Conservation (phyloP, 2,888 invertebrate genomes). For the Nephrocerus scutellatus region DNA sequence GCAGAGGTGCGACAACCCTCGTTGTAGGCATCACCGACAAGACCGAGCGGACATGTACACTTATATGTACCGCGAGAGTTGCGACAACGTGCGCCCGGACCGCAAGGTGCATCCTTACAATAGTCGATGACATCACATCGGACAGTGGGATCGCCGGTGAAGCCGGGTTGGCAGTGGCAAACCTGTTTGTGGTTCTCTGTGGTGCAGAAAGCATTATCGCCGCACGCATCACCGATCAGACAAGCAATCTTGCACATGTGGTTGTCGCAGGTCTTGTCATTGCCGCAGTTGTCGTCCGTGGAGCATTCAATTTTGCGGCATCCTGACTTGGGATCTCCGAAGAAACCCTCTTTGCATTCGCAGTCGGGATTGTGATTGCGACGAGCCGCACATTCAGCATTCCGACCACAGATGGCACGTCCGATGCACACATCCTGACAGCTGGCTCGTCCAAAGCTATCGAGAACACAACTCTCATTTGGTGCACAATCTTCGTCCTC, state of each 20-base stretch:
- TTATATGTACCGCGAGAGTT: constrained; percentile 73
- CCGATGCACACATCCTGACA: constrained; percentile 71
- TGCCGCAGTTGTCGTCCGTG: constrained; percentile 63
- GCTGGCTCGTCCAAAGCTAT: constrained; percentile 64
- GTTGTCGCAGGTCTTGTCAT: constrained; percentile 75
- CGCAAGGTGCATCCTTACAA: constrained; percentile 72
- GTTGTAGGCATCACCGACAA: constrained; percentile 77
- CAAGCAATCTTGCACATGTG: constrained; percentile 83
- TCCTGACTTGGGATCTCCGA: constrained; percentile 72
- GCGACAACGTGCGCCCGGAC: constrained; percentile 70
- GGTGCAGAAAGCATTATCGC: constrained; percentile 76
- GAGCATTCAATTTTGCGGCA: constrained; percentile 76
- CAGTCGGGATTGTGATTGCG: constrained; percentile 68
- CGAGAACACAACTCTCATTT: constrained; percentile 64
- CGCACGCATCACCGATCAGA: constrained; percentile 74
- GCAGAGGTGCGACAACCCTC: constrained; percentile 76
- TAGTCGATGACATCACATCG: constrained; percentile 72
- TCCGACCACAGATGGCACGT: constrained; percentile 67
- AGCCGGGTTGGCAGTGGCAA: constrained; percentile 83
- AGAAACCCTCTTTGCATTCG: constrained; percentile 69
- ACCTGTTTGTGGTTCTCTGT: constrained; percentile 73
- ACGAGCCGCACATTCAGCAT: constrained; percentile 69
- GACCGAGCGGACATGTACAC: constrained; percentile 70
- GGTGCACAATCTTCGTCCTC: constrained; percentile 65
- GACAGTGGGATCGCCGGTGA: constrained; percentile 67